phyloP scores from a whole-genome alignment of 2,888 invertebrate species.

The Deroplatys truncata region DNA sequence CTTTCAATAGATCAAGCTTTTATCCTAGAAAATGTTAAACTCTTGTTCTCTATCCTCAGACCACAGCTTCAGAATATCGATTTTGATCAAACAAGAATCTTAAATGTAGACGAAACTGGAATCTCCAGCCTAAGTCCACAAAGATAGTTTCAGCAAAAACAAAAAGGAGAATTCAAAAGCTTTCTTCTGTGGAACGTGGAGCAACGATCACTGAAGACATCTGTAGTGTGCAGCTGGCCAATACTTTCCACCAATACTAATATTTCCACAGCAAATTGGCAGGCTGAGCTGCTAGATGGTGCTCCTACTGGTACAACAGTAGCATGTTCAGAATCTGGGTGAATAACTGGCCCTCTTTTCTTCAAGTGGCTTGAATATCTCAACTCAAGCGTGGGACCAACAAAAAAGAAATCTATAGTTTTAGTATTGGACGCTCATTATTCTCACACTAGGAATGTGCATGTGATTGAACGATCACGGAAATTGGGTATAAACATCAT shows the following conservation, averaged over 20 bases:
- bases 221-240: constrained; percentile 37
- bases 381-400: no score
- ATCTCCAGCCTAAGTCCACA: constrained; percentile 29
- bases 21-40: neutral
- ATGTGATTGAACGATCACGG: no score
- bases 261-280: constrained; percentile 39
- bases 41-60: neutral
- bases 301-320: constrained; percentile 37
- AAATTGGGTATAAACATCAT: neutral
- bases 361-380: no score
- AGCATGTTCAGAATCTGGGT: constrained; percentile 35
- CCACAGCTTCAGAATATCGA: no score
- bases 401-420: no score
- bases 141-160: constrained; percentile 37
- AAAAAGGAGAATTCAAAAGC: constrained; percentile 37
- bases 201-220: constrained; percentile 36
- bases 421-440: no score
- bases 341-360: constrained; percentile 8
- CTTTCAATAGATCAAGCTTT: neutral
- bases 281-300: constrained; percentile 36
- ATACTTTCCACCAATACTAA: constrained; percentile 39
- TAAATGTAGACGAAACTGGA: constrained; percentile 38
- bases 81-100: neutral
- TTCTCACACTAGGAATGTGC: no score
- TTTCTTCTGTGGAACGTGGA: constrained; percentile 39